Conservation (phyloP, 2,888 invertebrate species). For the Platerodrilus igneus region DNA sequence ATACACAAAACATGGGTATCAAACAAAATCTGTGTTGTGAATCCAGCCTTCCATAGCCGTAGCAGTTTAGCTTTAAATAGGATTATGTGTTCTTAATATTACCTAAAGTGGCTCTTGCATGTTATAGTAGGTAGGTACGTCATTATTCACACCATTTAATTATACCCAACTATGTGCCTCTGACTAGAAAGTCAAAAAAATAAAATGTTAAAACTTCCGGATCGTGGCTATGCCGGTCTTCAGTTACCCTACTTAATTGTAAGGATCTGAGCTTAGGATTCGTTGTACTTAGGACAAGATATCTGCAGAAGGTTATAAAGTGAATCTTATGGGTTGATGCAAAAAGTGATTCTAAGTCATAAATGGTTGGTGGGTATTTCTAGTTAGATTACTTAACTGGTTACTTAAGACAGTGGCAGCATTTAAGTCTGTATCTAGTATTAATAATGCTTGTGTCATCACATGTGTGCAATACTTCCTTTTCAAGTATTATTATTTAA, state of each 20-base stretch:
- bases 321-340: constrained; percentile 16
- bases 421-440: constrained; percentile 47
- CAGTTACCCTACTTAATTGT: constrained; percentile 21
- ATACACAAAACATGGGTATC: no score
- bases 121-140: constrained; percentile 21
- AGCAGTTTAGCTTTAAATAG: constrained; percentile 16
- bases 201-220: constrained; percentile 15
- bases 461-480: constrained; percentile 47
- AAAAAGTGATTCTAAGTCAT: constrained; percentile 42
- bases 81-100: constrained; percentile 4
- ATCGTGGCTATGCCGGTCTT: constrained; percentile 27
- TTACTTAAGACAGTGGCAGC: constrained; percentile 45
- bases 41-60: constrained; percentile 17
- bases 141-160: constrained; percentile 25
- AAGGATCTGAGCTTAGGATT: constrained; percentile 15
- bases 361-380: constrained; percentile 32
- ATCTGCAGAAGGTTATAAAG: no score
- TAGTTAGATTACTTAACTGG: constrained; percentile 34
- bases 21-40: constrained; percentile 13
- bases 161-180: constrained; percentile 36
- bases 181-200: constrained; percentile 18
- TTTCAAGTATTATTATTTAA: constrained; percentile 44
- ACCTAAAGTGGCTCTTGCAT: not conserved
- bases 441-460: constrained; percentile 38
- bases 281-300: constrained; percentile 6